Base-by-base conservation (phyloP, 2,888 invertebrate species). In the Drosophila mayaguana region DNA sequence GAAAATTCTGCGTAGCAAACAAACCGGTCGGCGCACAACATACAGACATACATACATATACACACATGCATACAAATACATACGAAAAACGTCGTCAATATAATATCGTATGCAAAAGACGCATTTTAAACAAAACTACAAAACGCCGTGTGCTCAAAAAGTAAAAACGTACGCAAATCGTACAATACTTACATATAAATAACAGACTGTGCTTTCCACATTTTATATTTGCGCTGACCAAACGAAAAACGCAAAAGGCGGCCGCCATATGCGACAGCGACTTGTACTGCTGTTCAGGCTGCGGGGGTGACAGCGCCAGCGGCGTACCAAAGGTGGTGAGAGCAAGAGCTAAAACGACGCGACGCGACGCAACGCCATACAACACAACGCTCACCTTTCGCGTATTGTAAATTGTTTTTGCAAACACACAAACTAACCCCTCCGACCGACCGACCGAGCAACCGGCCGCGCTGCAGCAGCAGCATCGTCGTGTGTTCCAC, bases 1-100 rank as follows among this genome's bases (percentile, higher is more conserved):
- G 83, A 89, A 80, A 89, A 88, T 70, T 85, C 80, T 84, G 85
- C 88, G 79, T 86, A 88, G 75, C 87, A 89, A 83, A 83, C 75
- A 89, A 85, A 85, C 84, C 84, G 84, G 84, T 85, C 84, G 85
- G 74, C 74, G 82, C 75, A 72, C 68, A 72, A 81, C 80, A 89
- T 78, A 88, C 67, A 85, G 59, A 81, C 73, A 85, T 61, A 81
- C 72, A 71, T 48, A 68, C 46, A 48, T 11, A 48, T 11, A 46
- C 16, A 48, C 32, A 50, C 32, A 50, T 32, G 25, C 57, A 66
- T 42, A 56, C 51, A 78, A 63, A 79, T 57, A 75, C 63, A 81
- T 63, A 67, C 62, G 34, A 85, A 82, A 82, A 88, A 72, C 71
- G 86, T 77, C 62, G 67, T 80, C 75, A 67, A 78, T 72, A 78